A percentile compares a stretch with the other conserved stretches of the same genome.
These are phyloP conservation scores for Mus pahari DNA, from an alignment of 2,113 vertebrate species.

Conservation along the genomic window DNA sequence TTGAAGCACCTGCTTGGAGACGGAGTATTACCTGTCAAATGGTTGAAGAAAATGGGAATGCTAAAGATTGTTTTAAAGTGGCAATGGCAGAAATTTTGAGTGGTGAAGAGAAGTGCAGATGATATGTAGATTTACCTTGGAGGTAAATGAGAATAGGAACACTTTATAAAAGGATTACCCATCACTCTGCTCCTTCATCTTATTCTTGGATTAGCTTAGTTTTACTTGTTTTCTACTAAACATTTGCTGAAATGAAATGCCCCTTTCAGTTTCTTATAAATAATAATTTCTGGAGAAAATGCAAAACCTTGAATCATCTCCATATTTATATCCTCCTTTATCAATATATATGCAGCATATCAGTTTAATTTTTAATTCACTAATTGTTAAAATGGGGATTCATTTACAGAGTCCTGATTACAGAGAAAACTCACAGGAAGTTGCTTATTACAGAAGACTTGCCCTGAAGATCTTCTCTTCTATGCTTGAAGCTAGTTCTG, in stretches of 20 bases:
- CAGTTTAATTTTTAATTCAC: slow-evolving; percentile 35
- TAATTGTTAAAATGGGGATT: background rate
- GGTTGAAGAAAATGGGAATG: slow-evolving; percentile 61
- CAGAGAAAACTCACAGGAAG: background rate
- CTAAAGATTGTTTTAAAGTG: slow-evolving; percentile 48
- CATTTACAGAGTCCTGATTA: background rate
- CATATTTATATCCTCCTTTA: background rate
- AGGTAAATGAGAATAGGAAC: background rate
- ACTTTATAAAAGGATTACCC: background rate
- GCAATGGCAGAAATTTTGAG: background rate
- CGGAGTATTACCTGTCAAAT: slow-evolving; percentile 66
- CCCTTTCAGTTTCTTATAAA: slow-evolving; percentile 6
- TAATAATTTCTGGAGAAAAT: background rate
- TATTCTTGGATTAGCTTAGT: background rate
- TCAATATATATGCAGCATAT: background rate
- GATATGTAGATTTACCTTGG: background rate
- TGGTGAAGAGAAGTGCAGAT: background rate
- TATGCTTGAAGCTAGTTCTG: background rate
- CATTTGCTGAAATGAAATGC: background rate
- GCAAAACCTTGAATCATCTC: background rate
- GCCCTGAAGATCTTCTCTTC: background rate
- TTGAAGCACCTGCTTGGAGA: slow-evolving; percentile 77
- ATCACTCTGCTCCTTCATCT: background rate
- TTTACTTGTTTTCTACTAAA: slow-evolving; percentile 18
- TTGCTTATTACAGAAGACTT: background rate